Evolutionary conservation across 2,888 invertebrate genomes (phyloP), one percentile per base, ranked within the genome.

Genomic region (Noctua pronuba): DNA sequence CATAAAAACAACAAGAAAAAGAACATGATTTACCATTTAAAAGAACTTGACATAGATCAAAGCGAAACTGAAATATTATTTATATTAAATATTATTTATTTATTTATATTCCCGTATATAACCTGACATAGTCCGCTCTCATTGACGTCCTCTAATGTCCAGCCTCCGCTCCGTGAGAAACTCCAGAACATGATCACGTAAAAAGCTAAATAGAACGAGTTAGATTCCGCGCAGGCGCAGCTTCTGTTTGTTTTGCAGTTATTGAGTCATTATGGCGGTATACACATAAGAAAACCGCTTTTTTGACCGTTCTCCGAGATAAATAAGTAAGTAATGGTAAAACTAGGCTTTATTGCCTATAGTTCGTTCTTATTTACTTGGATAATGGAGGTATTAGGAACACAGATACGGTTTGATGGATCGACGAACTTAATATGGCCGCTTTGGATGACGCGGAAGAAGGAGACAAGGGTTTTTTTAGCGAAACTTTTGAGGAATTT

Each of bases 171-270:
- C 58, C 84, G 76, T 86, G 84, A 75, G 79, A 79, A 77, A 69
- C 79, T 24, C 38, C 68, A 58, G 64, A 35, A 73, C 24, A 67
- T 60, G 64, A 58, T 68, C 65, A 38, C 66, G 41, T 66, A 86
- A 86, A 86, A 86, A 86, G 70, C 64, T 86, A 77, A 85, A 86
- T 83, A 85, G 73, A 80, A 86, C 77, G 46, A 85, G 83, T 86
- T 83, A 85, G 86, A 85, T 80, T 73, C 83, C 67, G 72, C 73
- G 46, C 64, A 31, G 75, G 74, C 77, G 35, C 72, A 60, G 67
- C 66, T 64, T 72, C 67, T 83, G 77, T 85, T 85, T 80, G 84
- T 85, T 83, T 85, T 83, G 83, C 76, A 80, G 80, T 80, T 83
- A 85, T 85, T 83, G 83, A 85, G 84, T 75, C 86, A 85, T 85